Evolutionary conservation across 1,140 invertebrate genomes (phyloP), one percentile per base, ranked within the genome.

Genomic region (Centruroides sculpturatus): DNA sequence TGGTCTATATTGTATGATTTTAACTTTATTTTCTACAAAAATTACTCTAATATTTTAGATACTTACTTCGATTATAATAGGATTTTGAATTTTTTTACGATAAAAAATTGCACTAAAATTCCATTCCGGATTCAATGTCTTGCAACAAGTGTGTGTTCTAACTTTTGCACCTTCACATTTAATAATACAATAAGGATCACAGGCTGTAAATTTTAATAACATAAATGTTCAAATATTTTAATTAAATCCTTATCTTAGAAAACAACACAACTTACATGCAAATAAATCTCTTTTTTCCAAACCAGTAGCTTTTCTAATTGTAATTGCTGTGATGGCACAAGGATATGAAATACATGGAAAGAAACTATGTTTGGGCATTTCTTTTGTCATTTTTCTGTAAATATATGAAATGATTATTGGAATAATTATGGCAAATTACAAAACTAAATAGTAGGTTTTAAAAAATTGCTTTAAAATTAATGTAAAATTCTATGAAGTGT

Each of bases 111-210:
- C 75, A 47, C 72, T 74, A 47, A 69, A 66, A 64, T 79, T 72
- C 79, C 79, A 82, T 57, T 73, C 71, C n/a, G 80, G 80, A 63
- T 77, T 72, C 11, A 69, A 56, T 9, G 77, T 76, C 64, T 80
- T 74, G 41, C 72, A 73, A 35, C 71, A 68, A 11, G 73, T 66
- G 11, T 60, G 66, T 5, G 77, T 79, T 48, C 68, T 70, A 1
- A 77, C 76, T 47, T 70, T 74, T 57, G 76, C 69, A 48, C 76
- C 73, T 67, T 81, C 80, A 72, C 79, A 82, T 57, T 71, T 73
- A 11, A 83, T 73, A 11, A 78, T 69, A 59, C 76, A 77, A 67
- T 81, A 83, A 0, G 80, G 76, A 68, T 81, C 78, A 57, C 78
- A 41, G 8, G 41, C 41, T 41, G 8, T 41, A 41, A 41, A 41